These are phyloP conservation scores for Ips nitidus DNA, from an alignment of 1,140 invertebrate species.

Conservation along the genomic window DNA sequence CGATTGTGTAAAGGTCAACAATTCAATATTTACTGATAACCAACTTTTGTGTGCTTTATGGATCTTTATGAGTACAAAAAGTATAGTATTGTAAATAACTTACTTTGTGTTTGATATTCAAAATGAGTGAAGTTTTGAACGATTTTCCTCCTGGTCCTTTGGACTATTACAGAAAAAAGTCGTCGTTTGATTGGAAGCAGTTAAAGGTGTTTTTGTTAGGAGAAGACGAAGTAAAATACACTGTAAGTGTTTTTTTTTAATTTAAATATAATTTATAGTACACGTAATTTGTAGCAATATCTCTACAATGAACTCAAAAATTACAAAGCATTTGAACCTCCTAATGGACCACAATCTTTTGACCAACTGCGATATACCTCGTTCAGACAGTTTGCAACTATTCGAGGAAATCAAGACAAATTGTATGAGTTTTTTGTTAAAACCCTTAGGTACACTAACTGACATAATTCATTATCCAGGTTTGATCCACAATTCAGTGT, in stretches of 20 bases:
- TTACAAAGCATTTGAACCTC: constrained; percentile 22
- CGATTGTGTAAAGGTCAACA: no score
- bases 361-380: constrained; percentile 66
- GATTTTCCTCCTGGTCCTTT: constrained; percentile 68
- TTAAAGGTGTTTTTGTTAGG: constrained; percentile 72
- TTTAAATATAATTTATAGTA: background rate
- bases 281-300: constrained; percentile 30
- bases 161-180: constrained; percentile 68
- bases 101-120: background rate
- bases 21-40: no score
- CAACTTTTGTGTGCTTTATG: no score
- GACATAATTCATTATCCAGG: background rate
- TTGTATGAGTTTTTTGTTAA: constrained; percentile 56
- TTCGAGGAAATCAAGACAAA: constrained; percentile 60
- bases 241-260: constrained; percentile 56
- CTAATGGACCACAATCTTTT: constrained; percentile 46
- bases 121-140: constrained; percentile 26
- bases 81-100: no score
- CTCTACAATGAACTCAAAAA: constrained; percentile 32
- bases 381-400: constrained; percentile 61
- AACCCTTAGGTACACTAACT: background rate
- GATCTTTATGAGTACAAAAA: no score
- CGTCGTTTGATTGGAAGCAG: constrained; percentile 78
- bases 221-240: constrained; percentile 68
- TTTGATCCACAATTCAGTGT: constrained; percentile 11